phyloP scores from a whole-genome alignment of 2,797 vertebrate species.

The Sciurus vulgaris region DNA sequence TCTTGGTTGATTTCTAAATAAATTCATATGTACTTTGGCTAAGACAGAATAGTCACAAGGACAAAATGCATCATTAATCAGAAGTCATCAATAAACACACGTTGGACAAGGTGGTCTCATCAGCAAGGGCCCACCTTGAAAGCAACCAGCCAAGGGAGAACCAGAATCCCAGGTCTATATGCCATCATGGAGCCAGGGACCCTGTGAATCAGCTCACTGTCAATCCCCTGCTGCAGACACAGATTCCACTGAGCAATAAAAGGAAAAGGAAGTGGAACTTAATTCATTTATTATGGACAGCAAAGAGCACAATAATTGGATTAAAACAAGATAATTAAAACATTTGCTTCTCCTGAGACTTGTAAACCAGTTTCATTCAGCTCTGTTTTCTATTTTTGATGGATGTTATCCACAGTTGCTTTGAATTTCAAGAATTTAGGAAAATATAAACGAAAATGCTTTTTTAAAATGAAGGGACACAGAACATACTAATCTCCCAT shows the following conservation, averaged over 20 bases:
- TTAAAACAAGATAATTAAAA: conserved; percentile 47
- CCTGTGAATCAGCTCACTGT: neutral
- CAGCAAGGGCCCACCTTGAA: too few species aligned
- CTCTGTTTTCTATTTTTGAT: conserved; percentile 33
- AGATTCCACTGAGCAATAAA: neutral
- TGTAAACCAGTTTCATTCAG: neutral
- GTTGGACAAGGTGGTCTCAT: too few species aligned
- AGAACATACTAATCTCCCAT: neutral
- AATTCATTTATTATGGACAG: conserved; percentile 40
- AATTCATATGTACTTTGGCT: neutral
- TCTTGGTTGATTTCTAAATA: neutral
- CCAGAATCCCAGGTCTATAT: neutral
- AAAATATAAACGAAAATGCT: conserved; percentile 18
- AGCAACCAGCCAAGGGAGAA: neutral
- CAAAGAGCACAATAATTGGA: conserved; percentile 16
- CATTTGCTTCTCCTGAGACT: conserved; percentile 8
- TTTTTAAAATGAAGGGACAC: conserved; percentile 7
- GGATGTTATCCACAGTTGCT: neutral
- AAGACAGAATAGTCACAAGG: neutral
- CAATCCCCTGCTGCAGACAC: neutral
- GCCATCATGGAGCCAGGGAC: too few species aligned
- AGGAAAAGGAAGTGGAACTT: conserved; percentile 34
- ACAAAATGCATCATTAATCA: neutral
- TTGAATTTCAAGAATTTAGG: conserved; percentile 49
- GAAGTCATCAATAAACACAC: neutral